Conservation (phyloP, 1,140 invertebrate genomes). For the Drosophila sp. region DNA sequence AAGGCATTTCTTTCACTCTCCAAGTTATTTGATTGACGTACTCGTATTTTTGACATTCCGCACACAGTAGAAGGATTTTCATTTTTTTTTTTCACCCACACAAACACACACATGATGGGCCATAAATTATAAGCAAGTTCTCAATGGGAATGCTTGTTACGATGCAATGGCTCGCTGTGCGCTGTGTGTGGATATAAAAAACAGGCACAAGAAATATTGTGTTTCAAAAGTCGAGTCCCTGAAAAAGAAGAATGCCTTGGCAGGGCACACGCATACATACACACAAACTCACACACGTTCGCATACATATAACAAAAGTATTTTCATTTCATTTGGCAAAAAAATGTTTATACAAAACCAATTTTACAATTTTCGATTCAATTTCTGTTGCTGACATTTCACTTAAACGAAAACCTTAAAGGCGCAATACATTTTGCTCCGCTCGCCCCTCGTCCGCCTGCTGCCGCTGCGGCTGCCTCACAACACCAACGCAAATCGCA, state of each 20-base stretch:
- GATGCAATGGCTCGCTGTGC: slow-evolving; percentile 22
- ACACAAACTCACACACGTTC: background rate
- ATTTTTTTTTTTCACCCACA: slow-evolving; percentile 22
- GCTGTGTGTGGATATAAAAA: slow-evolving; percentile 58
- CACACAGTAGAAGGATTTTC: slow-evolving; percentile 12
- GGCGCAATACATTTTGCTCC: slow-evolving; percentile 70
- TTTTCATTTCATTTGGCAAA: slow-evolving; percentile 80
- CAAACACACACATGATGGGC: slow-evolving; percentile 58
- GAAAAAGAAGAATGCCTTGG: slow-evolving; percentile 40
- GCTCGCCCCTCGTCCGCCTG: background rate
- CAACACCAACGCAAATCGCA: slow-evolving; percentile 22
- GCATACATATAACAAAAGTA: slow-evolving; percentile 66
- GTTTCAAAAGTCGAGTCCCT: slow-evolving; percentile 36
- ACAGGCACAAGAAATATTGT: slow-evolving; percentile 76
- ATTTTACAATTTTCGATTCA: slow-evolving; percentile 82
- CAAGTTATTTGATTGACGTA: slow-evolving; percentile 72
- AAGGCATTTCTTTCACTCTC: slow-evolving; percentile 14
- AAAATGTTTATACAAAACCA: slow-evolving; percentile 81
- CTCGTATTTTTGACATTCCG: slow-evolving; percentile 71
- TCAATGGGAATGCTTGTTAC: slow-evolving; percentile 1
- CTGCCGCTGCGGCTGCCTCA: background rate
- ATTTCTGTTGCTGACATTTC: slow-evolving; percentile 81
- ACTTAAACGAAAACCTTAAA: slow-evolving; percentile 82
- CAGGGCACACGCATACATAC: slow-evolving; percentile 24
- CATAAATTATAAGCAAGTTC: slow-evolving; percentile 72